These are phyloP conservation scores for Melieria omissa DNA, from an alignment of 2,888 invertebrate genomes.

Conservation along the genomic window DNA sequence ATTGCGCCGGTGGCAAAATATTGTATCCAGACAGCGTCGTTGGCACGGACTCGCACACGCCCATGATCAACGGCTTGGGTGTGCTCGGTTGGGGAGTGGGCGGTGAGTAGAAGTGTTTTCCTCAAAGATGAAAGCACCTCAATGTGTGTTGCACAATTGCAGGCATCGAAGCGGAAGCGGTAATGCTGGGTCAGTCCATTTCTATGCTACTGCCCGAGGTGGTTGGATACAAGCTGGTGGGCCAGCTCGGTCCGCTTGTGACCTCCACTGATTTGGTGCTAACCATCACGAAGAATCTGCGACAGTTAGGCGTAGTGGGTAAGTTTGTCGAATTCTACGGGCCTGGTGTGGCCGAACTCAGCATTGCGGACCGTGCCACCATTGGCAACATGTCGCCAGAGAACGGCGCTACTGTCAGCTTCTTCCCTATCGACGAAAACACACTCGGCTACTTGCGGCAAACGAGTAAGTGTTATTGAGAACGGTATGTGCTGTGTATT, in stretches of 20 bases:
- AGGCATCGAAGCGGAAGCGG: conserved; percentile 98
- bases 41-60: conserved; percentile 98
- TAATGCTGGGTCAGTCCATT: conserved; percentile 97
- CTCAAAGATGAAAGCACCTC: not conserved
- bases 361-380: conserved; percentile 96
- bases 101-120: conserved; percentile 66
- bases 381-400: conserved; percentile 99
- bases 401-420: conserved; percentile 96
- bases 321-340: conserved; percentile 99
- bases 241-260: conserved; percentile 81
- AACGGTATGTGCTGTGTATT: not conserved
- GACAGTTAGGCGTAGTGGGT: conserved; percentile 95
- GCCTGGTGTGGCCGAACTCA: conserved; percentile 87
- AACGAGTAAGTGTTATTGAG: conserved; percentile 73
- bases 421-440: conserved; percentile 88
- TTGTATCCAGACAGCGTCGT: conserved; percentile 93
- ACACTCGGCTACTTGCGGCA: conserved; percentile 87
- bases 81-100: conserved; percentile 97
- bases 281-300: conserved; percentile 94
- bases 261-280: conserved; percentile 98
- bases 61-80: conserved; percentile 98
- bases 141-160: conserved; percentile 5
- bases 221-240: conserved; percentile 90
- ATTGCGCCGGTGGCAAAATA: conserved; percentile 65
- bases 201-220: conserved; percentile 97